Base-by-base conservation (phyloP, 2,888 invertebrate genomes). In the Apocheima hispidaria region DNA sequence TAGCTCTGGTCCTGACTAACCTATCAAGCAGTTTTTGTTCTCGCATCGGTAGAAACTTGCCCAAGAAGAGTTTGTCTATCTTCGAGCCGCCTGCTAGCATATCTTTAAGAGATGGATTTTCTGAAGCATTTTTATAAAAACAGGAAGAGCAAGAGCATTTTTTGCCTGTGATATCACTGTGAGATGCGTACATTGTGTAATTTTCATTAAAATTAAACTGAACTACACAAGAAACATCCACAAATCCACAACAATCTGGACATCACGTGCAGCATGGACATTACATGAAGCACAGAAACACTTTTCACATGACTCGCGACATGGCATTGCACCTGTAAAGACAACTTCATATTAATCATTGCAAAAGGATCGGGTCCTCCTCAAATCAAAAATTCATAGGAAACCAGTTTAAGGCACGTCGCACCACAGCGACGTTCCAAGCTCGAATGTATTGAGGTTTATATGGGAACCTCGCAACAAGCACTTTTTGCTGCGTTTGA, bases 121-220 rank as follows among this genome's bases (percentile, higher is more conserved):
- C 79, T 36, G 81, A 78, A 55, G 70, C 79, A 64, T 70, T 82
- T 58, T 68, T 79, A 40, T 78, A 79, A 28, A 72, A 41, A 59
- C 81, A 85, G 9, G 81, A 82, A 23, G 78, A 75, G 66, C 83
- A 84, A 3, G 82, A 82, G 65, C 84, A 85, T 41, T 74, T 78
- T 18, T 69, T 69, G 44, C 73, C 75, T 21, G 62, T 61, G 2
- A 69, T 61, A 20, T 64, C 66, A 35, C 68, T 74, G 35, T 70
- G 70, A 2, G 46, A 18, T 14, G 50, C 28, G 10, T 51, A 51
- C 55, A 52, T 60, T 69, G 68, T 75, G 67, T 74, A 74, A 75
- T 73, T 63, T 71, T 77, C 44, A 63, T 66, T 51, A 57, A 72
- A 63, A 46, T 20, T 9, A 28, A 43, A 58, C 7, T 18, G 4